Base-by-base conservation (phyloP, 35 echinoderm and acorn worm species). In the Apostichopus californicus region DNA sequence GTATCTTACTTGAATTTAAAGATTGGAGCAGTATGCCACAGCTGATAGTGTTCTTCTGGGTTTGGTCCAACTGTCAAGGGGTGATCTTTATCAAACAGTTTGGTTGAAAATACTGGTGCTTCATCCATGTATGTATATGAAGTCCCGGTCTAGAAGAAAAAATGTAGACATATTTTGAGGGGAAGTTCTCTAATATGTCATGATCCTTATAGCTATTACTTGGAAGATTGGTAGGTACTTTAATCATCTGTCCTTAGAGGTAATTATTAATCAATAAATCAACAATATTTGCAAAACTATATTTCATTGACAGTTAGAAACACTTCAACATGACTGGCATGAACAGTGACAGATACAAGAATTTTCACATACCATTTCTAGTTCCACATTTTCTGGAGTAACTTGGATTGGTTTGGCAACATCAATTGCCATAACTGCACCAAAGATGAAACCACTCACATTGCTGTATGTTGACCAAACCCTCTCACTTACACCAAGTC, bases 391-490 rank as follows among this genome's bases (percentile, higher is more conserved):
- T 12, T 87, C 28, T 14, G 86, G 86, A 26, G 86, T 17, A 18
- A 6, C 5, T 23, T 55, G 54, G 59, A 59, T 63, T n/a, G 90
- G 72, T 18, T 15, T 79, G 18, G 20, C 18, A 0, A 79, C 55
- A 72, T 70, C 34, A 20, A 90, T 77, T 5, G 23, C 52, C 87
- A 90, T 11, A 26, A 90, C 14, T 26, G 87, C 24, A 77, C 87
- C 87, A 77, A 21, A 90, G 14, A 71, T 90, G 28, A 18, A 25
- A 25, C 70, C 70, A 77, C 64, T 77, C 12, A 90, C 72, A 77
- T 90, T 77, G 54, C 87, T 90, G 70, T 90, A 90, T 14, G 87
- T 90, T 26, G 87, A 77, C 87, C 87, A 90, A 5, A 90, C 87
- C 52, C 57, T 58, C 13, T 68, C 88, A 20, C 80, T 58, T 13